Evolutionary conservation across 92 coral and sea anemone genomes (phyloP).

Genomic region (Blastomussa wellsi): DNA sequence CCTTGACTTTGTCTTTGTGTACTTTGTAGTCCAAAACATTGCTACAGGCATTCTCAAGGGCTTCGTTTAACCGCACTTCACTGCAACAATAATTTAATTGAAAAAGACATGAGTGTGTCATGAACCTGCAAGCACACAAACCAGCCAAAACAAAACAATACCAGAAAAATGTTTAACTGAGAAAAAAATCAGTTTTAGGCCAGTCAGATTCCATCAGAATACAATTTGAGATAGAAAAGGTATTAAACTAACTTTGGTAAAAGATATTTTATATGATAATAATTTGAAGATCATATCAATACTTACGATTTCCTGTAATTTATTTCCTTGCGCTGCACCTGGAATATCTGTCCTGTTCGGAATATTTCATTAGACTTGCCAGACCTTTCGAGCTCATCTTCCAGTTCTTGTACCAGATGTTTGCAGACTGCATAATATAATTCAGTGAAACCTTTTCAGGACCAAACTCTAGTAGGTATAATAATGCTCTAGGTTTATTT

Average conservation of each 20-base stretch:
- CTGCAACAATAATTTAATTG: slow-evolving; percentile 40
- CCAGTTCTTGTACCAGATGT: slow-evolving; percentile 79
- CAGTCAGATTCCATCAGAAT: too few relatives aligned
- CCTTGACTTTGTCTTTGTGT: slow-evolving; percentile 85
- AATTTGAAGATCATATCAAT: too few relatives aligned
- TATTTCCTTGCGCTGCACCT: slow-evolving; percentile 75
- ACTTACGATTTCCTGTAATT: slow-evolving; percentile 91
- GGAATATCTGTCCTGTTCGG: slow-evolving; percentile 86
- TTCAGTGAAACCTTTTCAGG: background rate
- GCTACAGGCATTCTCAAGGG: slow-evolving; percentile 87
- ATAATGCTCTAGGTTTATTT: background rate
- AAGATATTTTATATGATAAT: too few relatives aligned
- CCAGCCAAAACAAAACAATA: too few relatives aligned
- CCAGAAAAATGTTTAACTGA: too few relatives aligned
- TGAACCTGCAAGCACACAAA: too few relatives aligned
- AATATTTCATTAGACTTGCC: slow-evolving; percentile 83
- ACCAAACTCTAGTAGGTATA: background rate
- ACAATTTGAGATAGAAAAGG: too few relatives aligned
- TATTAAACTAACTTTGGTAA: too few relatives aligned
- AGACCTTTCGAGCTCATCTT: slow-evolving; percentile 79
- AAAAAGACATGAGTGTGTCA: too few relatives aligned
- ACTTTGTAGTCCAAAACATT: slow-evolving; percentile 92
- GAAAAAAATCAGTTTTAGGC: too few relatives aligned
- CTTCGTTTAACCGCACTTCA: slow-evolving; percentile 85
- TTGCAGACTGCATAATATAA: slow-evolving; percentile 73